phyloP scores from a whole-genome alignment of 2,113 vertebrate species.

The Podarcis cretensis region DNA sequence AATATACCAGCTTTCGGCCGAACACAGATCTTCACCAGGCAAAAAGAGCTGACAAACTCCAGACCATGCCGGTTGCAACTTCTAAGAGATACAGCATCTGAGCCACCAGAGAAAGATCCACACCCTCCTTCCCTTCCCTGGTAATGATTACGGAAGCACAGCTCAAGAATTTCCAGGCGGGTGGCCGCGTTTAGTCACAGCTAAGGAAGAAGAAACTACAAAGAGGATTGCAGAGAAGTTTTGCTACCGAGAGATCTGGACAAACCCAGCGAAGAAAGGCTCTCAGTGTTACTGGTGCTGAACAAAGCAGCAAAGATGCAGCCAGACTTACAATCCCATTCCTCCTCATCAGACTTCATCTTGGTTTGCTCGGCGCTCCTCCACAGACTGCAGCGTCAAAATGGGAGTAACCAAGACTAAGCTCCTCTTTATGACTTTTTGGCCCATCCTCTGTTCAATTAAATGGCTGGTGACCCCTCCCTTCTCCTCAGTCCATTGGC shows the following conservation, averaged over 20 bases:
- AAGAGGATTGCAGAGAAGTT: neutral
- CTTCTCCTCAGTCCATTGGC: neutral
- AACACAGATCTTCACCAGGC: neutral
- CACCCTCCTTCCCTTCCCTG: neutral
- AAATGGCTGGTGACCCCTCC: neutral
- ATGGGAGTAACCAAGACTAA: neutral
- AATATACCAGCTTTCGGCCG: no score
- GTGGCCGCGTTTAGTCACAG: neutral
- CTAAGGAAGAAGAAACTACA: neutral
- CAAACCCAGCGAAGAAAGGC: no score
- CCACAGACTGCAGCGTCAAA: neutral
- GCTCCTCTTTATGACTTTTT: neutral
- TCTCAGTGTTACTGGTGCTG: no score
- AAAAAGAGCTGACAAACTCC: neutral
- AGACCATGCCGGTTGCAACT: no score
- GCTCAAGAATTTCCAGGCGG: neutral
- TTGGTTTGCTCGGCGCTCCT: neutral
- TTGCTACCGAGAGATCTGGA: neutral
- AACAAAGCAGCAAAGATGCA: neutral
- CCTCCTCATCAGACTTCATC: neutral
- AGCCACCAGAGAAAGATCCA: neutral
- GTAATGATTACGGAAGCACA: neutral
- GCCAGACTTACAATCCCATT: conserved; percentile 1
- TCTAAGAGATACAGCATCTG: neutral
- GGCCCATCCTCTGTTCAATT: neutral